phyloP scores from a whole-genome alignment of 2,113 vertebrate genomes.

The human region DNA sequence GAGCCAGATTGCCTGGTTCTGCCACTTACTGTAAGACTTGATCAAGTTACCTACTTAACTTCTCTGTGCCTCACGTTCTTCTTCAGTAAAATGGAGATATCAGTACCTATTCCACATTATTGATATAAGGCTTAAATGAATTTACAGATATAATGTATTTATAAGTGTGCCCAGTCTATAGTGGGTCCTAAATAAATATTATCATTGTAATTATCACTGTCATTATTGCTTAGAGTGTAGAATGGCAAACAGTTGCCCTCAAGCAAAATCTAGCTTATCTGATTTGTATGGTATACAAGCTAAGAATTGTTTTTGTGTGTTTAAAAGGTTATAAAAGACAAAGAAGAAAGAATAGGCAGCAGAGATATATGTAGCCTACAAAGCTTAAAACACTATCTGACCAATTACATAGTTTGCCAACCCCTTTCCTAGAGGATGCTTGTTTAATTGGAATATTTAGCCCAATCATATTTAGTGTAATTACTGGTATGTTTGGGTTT shows the following conservation, averaged over 20 bases:
- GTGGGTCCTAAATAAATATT: neutral
- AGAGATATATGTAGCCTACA: neutral
- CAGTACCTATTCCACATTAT: neutral
- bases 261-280: neutral
- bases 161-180: neutral
- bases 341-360: neutral
- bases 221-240: neutral
- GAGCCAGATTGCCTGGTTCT: neutral
- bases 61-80: neutral
- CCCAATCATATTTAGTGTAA: slow-evolving; percentile 8
- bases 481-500: neutral
- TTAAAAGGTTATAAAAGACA: neutral
- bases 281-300: neutral
- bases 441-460: slow-evolving; percentile 14
- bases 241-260: neutral
- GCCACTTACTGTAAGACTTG: neutral
- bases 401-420: neutral
- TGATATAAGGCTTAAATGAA: neutral
- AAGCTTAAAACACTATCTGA: neutral
- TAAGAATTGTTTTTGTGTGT: neutral
- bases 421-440: neutral
- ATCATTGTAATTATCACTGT: neutral
- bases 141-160: neutral
- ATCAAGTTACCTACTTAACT: neutral
- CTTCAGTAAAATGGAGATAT: neutral